Evolutionary conservation across 2,888 invertebrate species (phyloP), one percentile per base, ranked within the genome.

Genomic region (Leptura quadrifasciata): DNA sequence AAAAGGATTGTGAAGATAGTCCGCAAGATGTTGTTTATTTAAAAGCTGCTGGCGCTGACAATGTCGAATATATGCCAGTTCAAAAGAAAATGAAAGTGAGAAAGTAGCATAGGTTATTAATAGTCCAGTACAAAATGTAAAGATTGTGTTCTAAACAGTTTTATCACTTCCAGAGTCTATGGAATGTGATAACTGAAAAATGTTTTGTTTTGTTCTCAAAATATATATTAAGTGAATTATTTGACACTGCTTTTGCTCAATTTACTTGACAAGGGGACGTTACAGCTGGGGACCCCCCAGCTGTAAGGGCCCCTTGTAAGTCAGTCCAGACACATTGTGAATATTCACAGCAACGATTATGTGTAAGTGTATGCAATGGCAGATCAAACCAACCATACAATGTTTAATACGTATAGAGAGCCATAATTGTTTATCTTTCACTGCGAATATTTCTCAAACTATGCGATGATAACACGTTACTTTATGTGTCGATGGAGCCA

Each of bases 41-140:
- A 17, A 10, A n/a, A 3, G 52, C 27, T 12, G 27, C 12, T 17
- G 31, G 21, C 10, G 10, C 20, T 57, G 8, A 20, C 18, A 20
- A 12, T 21, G 27, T 17, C n/a, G n/a, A 1, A 31, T 20, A n/a
- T 35, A 64, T 61, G 54, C 47, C 39, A 54, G 52, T 39, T 4
- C 70, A 63, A 39, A 73, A 69, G 17, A 77, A 57, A 64, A 52
- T 75, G n/a, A 74, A 75, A 60, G 71, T 75, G 54, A 71, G 65
- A 54, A 70, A 63, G 61, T 61, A 63, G 54, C 65, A 21, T 18
- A 17, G 39, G 27, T 55, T 63, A 64, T 27, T 72, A n/a, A 21
- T 65, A n/a, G 24, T 15, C 6, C 12, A 27, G 58, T 21, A 21
- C 24, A 24, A 58, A 52, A 63, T 72, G 55, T 31, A 2, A 31